These are phyloP conservation scores for Cylas formicarius DNA, from an alignment of 1,140 invertebrate species.

Conservation along the genomic window DNA sequence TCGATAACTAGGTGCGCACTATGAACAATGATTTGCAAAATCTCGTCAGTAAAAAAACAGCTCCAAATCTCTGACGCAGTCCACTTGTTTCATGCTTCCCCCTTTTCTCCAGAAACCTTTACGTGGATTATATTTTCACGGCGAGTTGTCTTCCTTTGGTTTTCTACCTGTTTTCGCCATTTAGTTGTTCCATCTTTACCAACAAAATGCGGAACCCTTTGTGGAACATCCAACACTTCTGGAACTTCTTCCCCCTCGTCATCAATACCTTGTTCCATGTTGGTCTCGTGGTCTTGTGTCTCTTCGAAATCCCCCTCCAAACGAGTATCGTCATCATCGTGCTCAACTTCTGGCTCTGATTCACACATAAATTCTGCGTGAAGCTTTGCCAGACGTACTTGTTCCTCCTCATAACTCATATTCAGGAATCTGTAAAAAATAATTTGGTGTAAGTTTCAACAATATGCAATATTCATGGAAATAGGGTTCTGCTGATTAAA, in stretches of 20 bases:
- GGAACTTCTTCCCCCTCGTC: background rate
- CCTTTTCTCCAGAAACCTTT: too few species aligned
- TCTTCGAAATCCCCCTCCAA: background rate
- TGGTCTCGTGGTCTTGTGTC: slow-evolving; percentile 1
- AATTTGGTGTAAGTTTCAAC: too few species aligned
- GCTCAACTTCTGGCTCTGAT: background rate
- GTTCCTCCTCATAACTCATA: background rate
- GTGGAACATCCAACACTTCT: too few species aligned
- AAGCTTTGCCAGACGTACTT: background rate
- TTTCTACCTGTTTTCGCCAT: background rate
- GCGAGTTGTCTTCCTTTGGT: background rate
- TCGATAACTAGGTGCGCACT: background rate
- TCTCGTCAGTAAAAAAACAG: background rate
- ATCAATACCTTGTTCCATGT: background rate
- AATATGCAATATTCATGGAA: too few species aligned
- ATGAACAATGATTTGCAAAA: background rate
- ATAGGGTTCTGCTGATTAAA: too few species aligned
- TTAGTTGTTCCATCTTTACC: background rate
- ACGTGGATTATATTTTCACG: too few species aligned
- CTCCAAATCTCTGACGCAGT: background rate
- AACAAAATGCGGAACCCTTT: background rate
- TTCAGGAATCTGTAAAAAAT: too few species aligned
- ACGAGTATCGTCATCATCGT: slow-evolving; percentile 1
- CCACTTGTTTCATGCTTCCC: background rate
- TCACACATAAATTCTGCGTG: background rate